Evolutionary conservation across 2,888 invertebrate species (phyloP).

Genomic region (Stictocephala bisonia): DNA sequence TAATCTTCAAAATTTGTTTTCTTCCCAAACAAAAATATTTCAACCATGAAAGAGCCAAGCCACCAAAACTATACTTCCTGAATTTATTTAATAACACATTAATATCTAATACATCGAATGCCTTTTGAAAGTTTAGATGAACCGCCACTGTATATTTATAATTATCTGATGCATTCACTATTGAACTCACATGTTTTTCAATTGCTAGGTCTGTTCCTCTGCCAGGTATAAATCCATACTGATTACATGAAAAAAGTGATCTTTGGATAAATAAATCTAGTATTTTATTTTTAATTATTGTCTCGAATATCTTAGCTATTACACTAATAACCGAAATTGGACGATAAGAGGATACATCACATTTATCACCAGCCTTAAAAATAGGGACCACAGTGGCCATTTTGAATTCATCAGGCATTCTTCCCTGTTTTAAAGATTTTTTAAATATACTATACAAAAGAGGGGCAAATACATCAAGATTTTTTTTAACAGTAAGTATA

Average conservation of each 20-base stretch:
- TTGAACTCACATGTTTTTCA: neutral
- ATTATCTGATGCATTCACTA: neutral
- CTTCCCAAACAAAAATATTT: neutral
- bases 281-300: neutral
- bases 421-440: neutral
- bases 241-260: neutral
- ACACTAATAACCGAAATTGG: constrained; percentile 1
- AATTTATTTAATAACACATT: neutral
- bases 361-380: neutral
- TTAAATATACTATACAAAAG: neutral
- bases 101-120: constrained; percentile 7
- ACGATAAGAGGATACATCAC: neutral
- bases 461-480: neutral
- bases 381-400: constrained; percentile 1
- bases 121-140: neutral
- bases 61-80: neutral
- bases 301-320: neutral
- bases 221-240: neutral
- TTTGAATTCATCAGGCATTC: neutral
- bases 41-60: neutral
- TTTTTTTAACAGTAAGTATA: neutral
- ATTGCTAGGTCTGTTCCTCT: neutral
- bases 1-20: neutral
- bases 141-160: neutral
- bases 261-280: neutral